A percentile compares a stretch with the other conserved stretches of the same genome.
These are phyloP conservation scores for Discoglossus pictus DNA, from an alignment of 2,797 vertebrate genomes.

Conservation along the genomic window DNA sequence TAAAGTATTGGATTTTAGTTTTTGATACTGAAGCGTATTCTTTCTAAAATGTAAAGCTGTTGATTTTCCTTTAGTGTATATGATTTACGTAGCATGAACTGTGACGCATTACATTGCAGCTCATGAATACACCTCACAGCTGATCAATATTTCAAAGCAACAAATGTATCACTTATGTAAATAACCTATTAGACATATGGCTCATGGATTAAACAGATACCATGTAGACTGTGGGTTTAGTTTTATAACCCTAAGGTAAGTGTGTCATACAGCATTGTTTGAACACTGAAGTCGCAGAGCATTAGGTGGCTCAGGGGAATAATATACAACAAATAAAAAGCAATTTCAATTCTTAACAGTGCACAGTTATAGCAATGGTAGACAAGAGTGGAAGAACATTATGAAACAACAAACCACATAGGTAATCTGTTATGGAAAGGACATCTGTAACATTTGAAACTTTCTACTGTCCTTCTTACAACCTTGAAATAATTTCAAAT, in stretches of 20 bases:
- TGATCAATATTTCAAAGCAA: background rate
- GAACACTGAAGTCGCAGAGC: constrained; percentile 7
- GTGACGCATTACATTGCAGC: no score
- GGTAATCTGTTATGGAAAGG: constrained; percentile 13
- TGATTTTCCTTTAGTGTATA: no score
- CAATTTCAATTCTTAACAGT: constrained; percentile 28
- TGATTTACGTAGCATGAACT: no score
- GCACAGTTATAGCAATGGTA: constrained; percentile 11
- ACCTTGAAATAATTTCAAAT: no score
- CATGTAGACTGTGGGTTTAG: constrained; percentile 15
- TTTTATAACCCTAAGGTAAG: constrained; percentile 30
- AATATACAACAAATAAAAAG: constrained; percentile 41
- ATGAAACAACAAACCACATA: constrained; percentile 9
- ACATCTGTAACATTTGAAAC: constrained; percentile 17
- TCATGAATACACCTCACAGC: no score
- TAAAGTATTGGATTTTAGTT: no score
- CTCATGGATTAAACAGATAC: constrained; percentile 1
- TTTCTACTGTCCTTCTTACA: background rate
- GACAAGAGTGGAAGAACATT: background rate
- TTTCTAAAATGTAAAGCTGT: no score
- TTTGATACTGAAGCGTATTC: no score
- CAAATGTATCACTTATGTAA: constrained; percentile 14
- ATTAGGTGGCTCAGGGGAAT: constrained; percentile 25
- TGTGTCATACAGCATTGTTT: constrained; percentile 13
- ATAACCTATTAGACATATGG: constrained; percentile 14